A percentile compares a stretch with the other conserved stretches of the same genome.
phyloP scores from a whole-genome alignment of 2,888 invertebrate genomes.

The Pharmacophagus antenor region DNA sequence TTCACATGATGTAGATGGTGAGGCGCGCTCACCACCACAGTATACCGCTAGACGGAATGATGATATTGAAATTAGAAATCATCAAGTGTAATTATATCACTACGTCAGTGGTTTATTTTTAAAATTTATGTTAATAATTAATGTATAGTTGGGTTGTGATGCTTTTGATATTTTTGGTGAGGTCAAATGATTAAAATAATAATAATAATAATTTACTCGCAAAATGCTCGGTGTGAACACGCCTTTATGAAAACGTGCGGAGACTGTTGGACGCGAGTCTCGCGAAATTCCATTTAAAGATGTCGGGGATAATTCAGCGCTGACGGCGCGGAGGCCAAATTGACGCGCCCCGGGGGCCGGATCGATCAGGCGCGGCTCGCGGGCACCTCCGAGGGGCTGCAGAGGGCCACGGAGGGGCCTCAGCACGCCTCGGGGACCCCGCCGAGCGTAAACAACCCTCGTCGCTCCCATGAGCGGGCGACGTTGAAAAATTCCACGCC shows the following conservation, averaged over 20 bases:
- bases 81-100: no score
- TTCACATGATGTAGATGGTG: no score
- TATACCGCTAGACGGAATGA: no score
- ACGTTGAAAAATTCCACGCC: conserved; percentile 21
- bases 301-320: conserved; percentile 79
- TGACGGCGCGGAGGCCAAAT: conserved; percentile 75
- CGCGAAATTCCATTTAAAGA: conserved; percentile 80
- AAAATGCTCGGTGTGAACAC: conserved; percentile 7
- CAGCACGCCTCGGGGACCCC: conserved; percentile 35
- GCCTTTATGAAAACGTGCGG: conserved; percentile 32
- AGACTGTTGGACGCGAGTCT: conserved; percentile 53
- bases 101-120: no score
- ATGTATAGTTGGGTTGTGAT: no score
- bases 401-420: conserved; percentile 35
- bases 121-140: no score
- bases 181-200: no score
- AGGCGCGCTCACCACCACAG: no score
- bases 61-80: no score
- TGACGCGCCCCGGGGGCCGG: conserved; percentile 71
- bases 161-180: no score
- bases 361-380: conserved; percentile 59
- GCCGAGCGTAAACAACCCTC: conserved; percentile 64
- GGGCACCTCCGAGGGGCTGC: conserved; percentile 43
- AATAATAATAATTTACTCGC: no score
- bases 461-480: conserved; percentile 39